A percentile compares a stretch with the other conserved stretches of the same genome.
These are phyloP conservation scores for Solenodon paradoxus DNA, from an alignment of 2,113 vertebrate species.

Conservation along the genomic window DNA sequence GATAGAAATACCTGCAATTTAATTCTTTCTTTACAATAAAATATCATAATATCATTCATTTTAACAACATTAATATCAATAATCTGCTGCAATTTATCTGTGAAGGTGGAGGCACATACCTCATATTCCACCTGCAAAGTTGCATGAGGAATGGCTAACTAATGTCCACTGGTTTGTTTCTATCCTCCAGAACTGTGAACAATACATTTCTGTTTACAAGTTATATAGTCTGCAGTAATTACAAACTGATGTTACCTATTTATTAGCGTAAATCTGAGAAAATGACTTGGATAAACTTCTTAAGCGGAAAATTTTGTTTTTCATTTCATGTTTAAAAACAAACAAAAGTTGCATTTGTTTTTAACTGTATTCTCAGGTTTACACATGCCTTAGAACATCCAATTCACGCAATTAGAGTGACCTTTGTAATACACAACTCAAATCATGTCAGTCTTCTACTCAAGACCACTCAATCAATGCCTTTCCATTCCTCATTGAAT, in stretches of 20 bases:
- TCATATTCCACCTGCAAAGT: not conserved
- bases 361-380: not conserved
- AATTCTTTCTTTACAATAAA: slow-evolving; percentile 24
- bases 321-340: not conserved
- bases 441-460: not conserved
- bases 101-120: not conserved
- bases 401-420: not conserved
- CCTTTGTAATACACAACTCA: not conserved
- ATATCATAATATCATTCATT: not conserved
- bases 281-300: not conserved
- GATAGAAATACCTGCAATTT: not conserved
- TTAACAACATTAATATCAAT: not conserved
- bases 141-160: not conserved
- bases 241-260: not conserved
- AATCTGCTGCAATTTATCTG: not conserved
- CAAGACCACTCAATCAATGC: not conserved
- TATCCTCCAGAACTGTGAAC: not conserved
- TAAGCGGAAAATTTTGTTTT: not conserved
- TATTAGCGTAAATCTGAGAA: not conserved
- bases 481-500: not conserved
- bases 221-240: not conserved
- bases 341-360: not conserved
- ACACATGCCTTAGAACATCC: not conserved
- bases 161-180: not conserved
- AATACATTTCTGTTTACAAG: too few species aligned